Evolutionary conservation across 2,113 vertebrate species (phyloP).

Genomic region (Felis catus): DNA sequence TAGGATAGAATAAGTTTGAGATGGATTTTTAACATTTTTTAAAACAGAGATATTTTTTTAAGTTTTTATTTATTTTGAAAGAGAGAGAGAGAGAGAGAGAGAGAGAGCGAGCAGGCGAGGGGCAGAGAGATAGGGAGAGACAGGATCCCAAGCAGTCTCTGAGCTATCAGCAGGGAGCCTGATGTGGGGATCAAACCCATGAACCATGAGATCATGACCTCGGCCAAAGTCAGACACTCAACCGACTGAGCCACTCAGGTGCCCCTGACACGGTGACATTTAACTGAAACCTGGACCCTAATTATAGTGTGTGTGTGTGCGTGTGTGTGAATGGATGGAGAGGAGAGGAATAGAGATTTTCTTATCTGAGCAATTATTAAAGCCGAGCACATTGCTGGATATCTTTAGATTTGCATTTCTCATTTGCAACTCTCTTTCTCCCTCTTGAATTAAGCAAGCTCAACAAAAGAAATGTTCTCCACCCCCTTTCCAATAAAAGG

Average conservation of each 20-base stretch:
- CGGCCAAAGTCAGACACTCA: no score
- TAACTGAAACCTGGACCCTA: not conserved
- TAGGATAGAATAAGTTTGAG: not conserved
- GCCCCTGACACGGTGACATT: not conserved
- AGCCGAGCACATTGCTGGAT: not conserved
- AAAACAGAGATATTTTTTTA: no score
- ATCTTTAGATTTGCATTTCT: slow-evolving; percentile 40
- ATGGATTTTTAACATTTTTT: not conserved
- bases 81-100: no score
- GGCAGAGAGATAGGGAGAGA: no score
- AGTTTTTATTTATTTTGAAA: no score
- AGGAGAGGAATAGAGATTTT: not conserved
- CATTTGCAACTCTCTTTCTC: slow-evolving; percentile 26
- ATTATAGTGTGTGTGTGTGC: not conserved
- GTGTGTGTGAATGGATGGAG: not conserved
- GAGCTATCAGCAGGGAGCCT: no score
- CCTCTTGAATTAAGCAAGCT: not conserved
- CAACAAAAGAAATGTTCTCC: slow-evolving; percentile 40
- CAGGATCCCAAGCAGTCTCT: no score
- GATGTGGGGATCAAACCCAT: no score
- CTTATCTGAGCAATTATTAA: not conserved
- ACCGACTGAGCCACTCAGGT: no score
- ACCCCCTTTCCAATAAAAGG: not conserved
- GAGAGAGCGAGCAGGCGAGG: no score
- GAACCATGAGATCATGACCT: no score